Conservation (phyloP, 2,888 invertebrate genomes). For the Chymomyza amoena region DNA sequence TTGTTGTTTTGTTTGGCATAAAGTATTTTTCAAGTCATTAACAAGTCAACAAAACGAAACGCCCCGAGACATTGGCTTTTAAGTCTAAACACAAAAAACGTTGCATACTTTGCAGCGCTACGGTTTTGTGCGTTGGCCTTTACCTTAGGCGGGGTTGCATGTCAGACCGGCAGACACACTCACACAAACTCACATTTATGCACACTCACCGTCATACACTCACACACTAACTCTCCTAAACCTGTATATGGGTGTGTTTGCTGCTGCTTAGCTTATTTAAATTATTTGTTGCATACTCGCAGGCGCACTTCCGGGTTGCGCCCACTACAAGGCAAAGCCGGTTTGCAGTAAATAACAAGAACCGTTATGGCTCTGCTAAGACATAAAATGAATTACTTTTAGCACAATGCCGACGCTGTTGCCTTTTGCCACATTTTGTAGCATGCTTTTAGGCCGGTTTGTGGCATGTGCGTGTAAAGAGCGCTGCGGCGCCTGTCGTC, state of each 20-base stretch:
- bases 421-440: neutral
- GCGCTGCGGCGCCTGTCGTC: slow-evolving; percentile 15
- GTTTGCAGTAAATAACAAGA: neutral
- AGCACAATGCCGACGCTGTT: slow-evolving; percentile 2
- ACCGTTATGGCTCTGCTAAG: neutral
- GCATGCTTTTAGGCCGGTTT: neutral
- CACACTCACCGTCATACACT: neutral
- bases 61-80: slow-evolving; percentile 6
- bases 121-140: neutral
- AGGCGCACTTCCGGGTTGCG: slow-evolving; percentile 6
- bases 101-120: neutral
- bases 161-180: neutral
- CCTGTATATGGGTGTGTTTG: neutral
- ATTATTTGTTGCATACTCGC: slow-evolving; percentile 11
- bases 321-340: neutral
- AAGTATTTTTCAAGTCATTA: slow-evolving; percentile 39
- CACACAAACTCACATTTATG: neutral
- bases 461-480: slow-evolving; percentile 11
- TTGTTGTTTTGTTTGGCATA: neutral
- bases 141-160: neutral
- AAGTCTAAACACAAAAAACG: neutral
- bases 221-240: neutral
- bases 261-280: neutral
- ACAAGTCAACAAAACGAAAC: slow-evolving; percentile 19
- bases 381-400: slow-evolving; percentile 1